phyloP scores from a whole-genome alignment of 1,140 invertebrate species.

The Tetraneura akinire region DNA sequence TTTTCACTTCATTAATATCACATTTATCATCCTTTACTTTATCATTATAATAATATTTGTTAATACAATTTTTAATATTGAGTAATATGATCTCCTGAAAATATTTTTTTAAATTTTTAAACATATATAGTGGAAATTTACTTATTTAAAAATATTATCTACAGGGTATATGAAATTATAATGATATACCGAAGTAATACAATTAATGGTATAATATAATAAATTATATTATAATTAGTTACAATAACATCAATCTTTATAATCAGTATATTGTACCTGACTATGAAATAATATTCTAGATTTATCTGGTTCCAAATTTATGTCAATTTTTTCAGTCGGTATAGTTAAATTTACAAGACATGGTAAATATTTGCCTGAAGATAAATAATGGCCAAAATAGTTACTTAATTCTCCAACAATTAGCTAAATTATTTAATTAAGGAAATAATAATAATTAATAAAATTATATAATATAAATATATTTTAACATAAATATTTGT shows the following conservation, averaged over 20 bases:
- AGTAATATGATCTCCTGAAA: conserved; percentile 17
- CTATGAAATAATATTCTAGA: conserved; percentile 64
- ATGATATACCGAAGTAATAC: no score
- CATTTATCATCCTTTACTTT: background rate
- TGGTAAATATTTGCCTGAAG: conserved; percentile 59
- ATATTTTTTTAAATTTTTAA: background rate
- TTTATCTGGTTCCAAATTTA: conserved; percentile 71
- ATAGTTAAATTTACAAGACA: conserved; percentile 61
- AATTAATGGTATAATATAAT: no score
- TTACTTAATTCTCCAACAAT: conserved; percentile 53
- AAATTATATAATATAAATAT: background rate
- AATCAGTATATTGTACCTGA: conserved; percentile 55
- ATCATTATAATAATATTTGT: conserved; percentile 22
- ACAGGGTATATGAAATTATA: no score
- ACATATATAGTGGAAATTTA: no score
- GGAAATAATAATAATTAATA: background rate
- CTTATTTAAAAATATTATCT: no score
- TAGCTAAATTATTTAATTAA: conserved; percentile 50
- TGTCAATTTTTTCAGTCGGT: conserved; percentile 62
- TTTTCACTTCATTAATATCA: background rate
- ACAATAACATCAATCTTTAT: no score
- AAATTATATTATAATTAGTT: no score
- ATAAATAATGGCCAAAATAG: conserved; percentile 55
- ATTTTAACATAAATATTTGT: background rate
- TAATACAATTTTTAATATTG: conserved; percentile 13